Conservation (phyloP, 1,140 invertebrate species). For the Polypedilum pembai region DNA sequence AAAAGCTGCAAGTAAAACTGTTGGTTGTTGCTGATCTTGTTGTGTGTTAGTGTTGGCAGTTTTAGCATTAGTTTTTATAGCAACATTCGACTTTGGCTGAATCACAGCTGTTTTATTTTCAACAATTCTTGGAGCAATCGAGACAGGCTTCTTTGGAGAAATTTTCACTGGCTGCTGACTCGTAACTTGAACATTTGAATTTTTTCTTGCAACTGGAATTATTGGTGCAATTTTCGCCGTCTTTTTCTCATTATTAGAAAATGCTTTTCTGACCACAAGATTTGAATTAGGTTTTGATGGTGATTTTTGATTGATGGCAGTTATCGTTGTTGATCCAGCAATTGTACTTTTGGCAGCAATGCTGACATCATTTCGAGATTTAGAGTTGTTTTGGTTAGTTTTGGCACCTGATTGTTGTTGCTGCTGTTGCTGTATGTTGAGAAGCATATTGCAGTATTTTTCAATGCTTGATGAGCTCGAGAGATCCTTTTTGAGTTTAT, state of each 20-base stretch:
- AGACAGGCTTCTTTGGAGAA: conserved; percentile 43
- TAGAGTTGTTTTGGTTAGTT: conserved; percentile 30
- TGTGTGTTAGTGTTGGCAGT: conserved; percentile 27
- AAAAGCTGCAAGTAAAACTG: conserved; percentile 47
- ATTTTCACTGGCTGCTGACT: conserved; percentile 32
- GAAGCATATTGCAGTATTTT: conserved; percentile 5
- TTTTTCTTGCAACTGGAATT: conserved; percentile 41
- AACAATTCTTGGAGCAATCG: conserved; percentile 41
- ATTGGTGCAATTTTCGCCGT: conserved; percentile 43
- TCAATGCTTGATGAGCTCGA: background rate
- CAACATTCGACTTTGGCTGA: background rate
- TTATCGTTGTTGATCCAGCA: background rate
- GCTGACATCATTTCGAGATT: background rate
- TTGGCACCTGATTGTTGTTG: conserved; percentile 23
- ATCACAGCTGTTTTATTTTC: conserved; percentile 34
- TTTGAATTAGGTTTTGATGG: conserved; percentile 16
- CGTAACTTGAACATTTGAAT: conserved; percentile 30
- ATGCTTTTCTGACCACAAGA: conserved; percentile 37
- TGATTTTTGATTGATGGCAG: background rate
- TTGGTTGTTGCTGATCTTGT: conserved; percentile 36
- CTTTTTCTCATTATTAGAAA: conserved; percentile 38
- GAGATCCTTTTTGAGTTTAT: conserved; percentile 23
- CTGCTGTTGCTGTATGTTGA: background rate
- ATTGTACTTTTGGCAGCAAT: background rate
- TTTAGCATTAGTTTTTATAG: conserved; percentile 36